phyloP scores from a whole-genome alignment of 2,797 vertebrate species.

The Chiloscyllium punctatum region DNA sequence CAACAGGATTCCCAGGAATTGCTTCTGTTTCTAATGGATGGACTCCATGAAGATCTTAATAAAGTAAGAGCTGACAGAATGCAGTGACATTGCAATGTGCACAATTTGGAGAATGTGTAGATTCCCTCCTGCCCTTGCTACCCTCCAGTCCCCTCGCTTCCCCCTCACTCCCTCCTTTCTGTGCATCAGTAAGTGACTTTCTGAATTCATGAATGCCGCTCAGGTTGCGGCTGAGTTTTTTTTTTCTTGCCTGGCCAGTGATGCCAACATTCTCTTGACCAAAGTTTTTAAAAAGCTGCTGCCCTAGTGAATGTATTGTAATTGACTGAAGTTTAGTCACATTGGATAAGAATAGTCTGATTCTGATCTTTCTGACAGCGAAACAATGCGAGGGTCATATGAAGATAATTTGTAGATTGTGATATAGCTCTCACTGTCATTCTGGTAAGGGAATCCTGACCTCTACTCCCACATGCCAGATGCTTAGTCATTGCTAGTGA shows the following conservation, averaged over 20 bases:
- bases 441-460: background rate
- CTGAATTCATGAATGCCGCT: background rate
- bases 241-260: no score
- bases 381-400: background rate
- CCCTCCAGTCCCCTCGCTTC: no score
- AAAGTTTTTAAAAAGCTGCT: no score
- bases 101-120: background rate
- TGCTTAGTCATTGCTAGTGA: background rate
- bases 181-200: background rate
- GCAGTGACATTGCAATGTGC: no score
- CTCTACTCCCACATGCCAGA: background rate
- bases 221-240: no score
- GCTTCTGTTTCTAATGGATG: constrained; percentile 95
- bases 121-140: no score
- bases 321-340: background rate
- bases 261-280: no score
- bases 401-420: background rate
- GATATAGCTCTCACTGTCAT: background rate
- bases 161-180: background rate
- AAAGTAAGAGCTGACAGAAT: constrained; percentile 66
- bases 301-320: background rate
- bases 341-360: background rate
- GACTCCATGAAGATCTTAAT: constrained; percentile 95
- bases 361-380: background rate
- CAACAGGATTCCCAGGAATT: constrained; percentile 97